Percentiles rank a stretch among this genome's conserved stretches.
Evolutionary conservation across 2,113 vertebrate genomes (phyloP).

Genomic region (Heterotis niloticus): DNA sequence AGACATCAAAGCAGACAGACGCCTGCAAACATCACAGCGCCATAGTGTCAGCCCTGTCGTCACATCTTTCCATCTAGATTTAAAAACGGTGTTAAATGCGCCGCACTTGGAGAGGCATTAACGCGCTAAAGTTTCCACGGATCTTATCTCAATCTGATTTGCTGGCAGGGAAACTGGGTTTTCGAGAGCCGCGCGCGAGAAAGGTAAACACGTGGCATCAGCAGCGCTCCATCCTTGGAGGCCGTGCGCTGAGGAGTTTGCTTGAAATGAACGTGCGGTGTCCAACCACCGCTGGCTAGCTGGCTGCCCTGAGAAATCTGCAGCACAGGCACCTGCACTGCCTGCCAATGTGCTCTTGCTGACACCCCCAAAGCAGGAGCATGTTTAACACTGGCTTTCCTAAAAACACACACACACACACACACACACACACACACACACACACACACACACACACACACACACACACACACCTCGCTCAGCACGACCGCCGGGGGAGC

Average conservation of each 20-base stretch:
- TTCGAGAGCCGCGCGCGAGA: background rate
- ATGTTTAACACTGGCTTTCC: no score
- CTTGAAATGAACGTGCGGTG: no score
- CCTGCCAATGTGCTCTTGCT: no score
- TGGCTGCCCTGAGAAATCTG: no score
- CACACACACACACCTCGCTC: no score
- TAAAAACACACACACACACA: no score
- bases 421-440: no score
- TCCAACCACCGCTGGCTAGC: no score
- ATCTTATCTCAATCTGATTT: slow-evolving; percentile 5
- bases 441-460: no score
- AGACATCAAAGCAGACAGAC: background rate
- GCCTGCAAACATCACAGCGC: background rate
- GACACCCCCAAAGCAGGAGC: no score
- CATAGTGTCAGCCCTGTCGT: background rate
- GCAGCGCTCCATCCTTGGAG: background rate
- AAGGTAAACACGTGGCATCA: background rate
- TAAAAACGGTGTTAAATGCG: background rate
- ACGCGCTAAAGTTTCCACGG: background rate
- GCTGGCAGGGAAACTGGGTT: background rate
- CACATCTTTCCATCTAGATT: background rate
- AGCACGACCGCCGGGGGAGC: background rate
- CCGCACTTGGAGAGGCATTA: background rate
- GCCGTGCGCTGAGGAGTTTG: no score
- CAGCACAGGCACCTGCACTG: no score